phyloP scores from a whole-genome alignment of 2,888 invertebrate genomes.

The Scelioninae gen. 2 region DNA sequence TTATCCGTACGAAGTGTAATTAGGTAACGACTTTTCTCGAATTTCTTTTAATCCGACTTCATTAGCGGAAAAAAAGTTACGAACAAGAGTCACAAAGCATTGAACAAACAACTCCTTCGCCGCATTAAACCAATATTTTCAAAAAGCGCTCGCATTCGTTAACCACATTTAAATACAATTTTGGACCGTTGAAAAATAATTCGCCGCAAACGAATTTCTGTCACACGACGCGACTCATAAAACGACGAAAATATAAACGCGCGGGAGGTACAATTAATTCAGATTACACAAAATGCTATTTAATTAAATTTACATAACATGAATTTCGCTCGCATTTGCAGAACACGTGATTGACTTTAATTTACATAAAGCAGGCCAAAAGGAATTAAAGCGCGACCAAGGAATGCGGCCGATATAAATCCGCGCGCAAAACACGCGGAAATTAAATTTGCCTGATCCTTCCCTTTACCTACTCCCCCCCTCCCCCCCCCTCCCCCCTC shows the following conservation, averaged over 20 bases:
- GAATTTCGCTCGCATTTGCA: slow-evolving; percentile 32
- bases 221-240: slow-evolving; percentile 6
- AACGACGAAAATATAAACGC: slow-evolving; percentile 24
- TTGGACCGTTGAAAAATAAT: slow-evolving; percentile 19
- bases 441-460: slow-evolving; percentile 25
- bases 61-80: too few species aligned
- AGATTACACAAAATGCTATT: slow-evolving; percentile 48
- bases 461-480: neutral
- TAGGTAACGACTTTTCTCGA: too few species aligned
- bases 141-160: slow-evolving; percentile 2
- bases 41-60: too few species aligned
- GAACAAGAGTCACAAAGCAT: too few species aligned
- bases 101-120: too few species aligned
- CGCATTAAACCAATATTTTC: too few species aligned
- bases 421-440: slow-evolving; percentile 1
- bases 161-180: slow-evolving; percentile 14
- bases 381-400: slow-evolving; percentile 27
- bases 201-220: slow-evolving; percentile 13
- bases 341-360: slow-evolving; percentile 41
- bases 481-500: too few species aligned
- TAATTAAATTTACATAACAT: slow-evolving; percentile 51
- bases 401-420: slow-evolving; percentile 36
- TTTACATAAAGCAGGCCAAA: slow-evolving; percentile 39
- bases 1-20: too few species aligned
- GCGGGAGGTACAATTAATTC: slow-evolving; percentile 39